Base-by-base conservation (phyloP, 2,113 vertebrate genomes). In the Opisthocomus hoazin region DNA sequence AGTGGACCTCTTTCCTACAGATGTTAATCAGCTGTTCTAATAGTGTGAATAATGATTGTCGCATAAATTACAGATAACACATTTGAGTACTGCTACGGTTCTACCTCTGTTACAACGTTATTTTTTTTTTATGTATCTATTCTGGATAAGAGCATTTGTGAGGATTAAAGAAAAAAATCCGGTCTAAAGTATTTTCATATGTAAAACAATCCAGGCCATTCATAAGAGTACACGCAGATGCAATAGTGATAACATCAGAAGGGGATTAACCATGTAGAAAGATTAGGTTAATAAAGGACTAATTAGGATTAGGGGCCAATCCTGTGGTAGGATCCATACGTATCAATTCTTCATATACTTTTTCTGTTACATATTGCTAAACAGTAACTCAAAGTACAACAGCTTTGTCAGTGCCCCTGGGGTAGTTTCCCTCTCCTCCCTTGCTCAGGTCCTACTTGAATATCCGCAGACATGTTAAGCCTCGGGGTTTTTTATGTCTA, bases 181-280 rank as follows among this genome's bases (percentile, higher is more conserved):
- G 20, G 34, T 78, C 46, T 70, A 12, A 75, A 64, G 41, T 60
- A 51, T 79, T 89, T 89, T 89, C 15, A 34, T 36, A 36, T 56
- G 21, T 91, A 53, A 91, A 94, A 60, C 74, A 84, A 19, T 78
- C 27, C 41, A 78, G 51, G 41, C 32, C 46, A 39, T 66, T 86
- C 56, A 57, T 81, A 89, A 77, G 65, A 43, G 71, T 56, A 46
- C 22, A 46, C 3, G 1, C 54, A 87, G 61, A 61, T 82, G 50
- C 29, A 61, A 54, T 22, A 87, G 63, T 61, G 26, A 11, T 46
- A 76, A 73, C 6, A 61, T 75, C 73, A 68, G 80, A 84, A 84
- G 48, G 57, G 51, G 80, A 82, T 91, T 96, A 94, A 75, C n/a
- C n/a, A 6, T n/a, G 51, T 93, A 78, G 81, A 91, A 89, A 78